A percentile compares a stretch with the other conserved stretches of the same genome.
These are phyloP conservation scores for Microctonus aethiopoides DNA, from an alignment of 2,888 invertebrate genomes.

Conservation along the genomic window DNA sequence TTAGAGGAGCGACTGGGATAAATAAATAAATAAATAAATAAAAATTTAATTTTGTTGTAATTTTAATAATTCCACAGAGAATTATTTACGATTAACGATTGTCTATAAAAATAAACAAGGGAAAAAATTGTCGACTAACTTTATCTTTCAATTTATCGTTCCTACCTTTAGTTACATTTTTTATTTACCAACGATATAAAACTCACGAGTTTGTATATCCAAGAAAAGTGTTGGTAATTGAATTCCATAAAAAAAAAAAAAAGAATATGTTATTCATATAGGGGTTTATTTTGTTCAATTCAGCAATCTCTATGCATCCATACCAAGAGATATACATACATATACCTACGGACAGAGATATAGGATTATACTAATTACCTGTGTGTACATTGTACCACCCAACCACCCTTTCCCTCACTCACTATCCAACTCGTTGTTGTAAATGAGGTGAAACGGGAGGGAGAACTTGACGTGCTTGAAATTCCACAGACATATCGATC, in stretches of 20 bases:
- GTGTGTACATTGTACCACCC: slow-evolving; percentile 32
- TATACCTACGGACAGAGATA: not conserved
- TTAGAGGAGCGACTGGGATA: too few relatives aligned
- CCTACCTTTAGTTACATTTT: not conserved
- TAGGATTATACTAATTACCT: slow-evolving; percentile 47
- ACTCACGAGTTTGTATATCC: not conserved
- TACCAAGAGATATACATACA: too few relatives aligned
- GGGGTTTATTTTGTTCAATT: not conserved
- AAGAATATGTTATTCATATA: not conserved
- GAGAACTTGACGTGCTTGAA: slow-evolving; percentile 38
- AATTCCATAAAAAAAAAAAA: not conserved
- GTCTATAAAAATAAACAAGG: too few relatives aligned
- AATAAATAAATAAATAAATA: too few relatives aligned
- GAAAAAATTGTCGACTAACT: not conserved
- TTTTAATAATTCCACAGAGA: not conserved
- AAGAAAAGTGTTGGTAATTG: not conserved
- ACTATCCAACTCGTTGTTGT: slow-evolving; percentile 21
- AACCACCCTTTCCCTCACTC: slow-evolving; percentile 1
- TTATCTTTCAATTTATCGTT: not conserved
- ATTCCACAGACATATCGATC: slow-evolving; percentile 46
- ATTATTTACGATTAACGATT: not conserved
- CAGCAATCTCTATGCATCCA: not conserved
- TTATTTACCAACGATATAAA: not conserved
- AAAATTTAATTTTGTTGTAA: not conserved
- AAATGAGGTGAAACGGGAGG: slow-evolving; percentile 32